Conservation (phyloP, 2,113 vertebrate genomes). For the Melanotaenia duboulayi region DNA sequence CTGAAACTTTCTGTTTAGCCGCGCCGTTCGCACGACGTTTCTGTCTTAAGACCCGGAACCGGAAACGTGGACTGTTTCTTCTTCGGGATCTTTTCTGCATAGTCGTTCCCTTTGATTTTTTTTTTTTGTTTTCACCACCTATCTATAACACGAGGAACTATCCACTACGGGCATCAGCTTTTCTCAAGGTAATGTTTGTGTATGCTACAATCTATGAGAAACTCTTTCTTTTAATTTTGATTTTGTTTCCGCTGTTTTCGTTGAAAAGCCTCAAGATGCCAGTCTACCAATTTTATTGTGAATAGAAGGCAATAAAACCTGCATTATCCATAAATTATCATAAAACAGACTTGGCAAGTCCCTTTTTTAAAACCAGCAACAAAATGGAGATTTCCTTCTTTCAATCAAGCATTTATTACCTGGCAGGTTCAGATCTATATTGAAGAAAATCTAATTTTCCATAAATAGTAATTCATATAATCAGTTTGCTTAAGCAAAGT, state of each 20-base stretch:
- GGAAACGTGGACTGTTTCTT: conserved; percentile 43
- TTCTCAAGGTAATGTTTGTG: not conserved
- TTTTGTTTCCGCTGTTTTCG: too few species aligned
- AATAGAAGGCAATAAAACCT: too few species aligned
- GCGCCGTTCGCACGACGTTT: conserved; percentile 78
- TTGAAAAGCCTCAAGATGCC: too few species aligned
- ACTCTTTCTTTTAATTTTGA: too few species aligned
- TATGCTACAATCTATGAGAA: too few species aligned
- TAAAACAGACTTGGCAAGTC: too few species aligned
- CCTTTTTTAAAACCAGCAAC: too few species aligned
- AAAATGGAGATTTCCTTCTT: too few species aligned
- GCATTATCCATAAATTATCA: too few species aligned
- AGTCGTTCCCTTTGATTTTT: not conserved
- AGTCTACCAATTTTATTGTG: too few species aligned
- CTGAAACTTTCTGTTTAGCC: conserved; percentile 53
- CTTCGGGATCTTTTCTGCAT: conserved; percentile 5
- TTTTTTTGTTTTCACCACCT: conserved; percentile 21
- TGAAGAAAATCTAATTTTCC: not conserved
- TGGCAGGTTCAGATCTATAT: not conserved
- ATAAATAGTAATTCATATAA: not conserved
- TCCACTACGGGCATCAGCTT: not conserved
- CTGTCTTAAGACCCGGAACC: conserved; percentile 64
- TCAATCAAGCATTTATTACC: too few species aligned
- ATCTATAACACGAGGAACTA: not conserved
- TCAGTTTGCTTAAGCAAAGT: not conserved